These are phyloP conservation scores for Illadopsis cleaveri DNA, from an alignment of 2,113 vertebrate species.

Conservation along the genomic window DNA sequence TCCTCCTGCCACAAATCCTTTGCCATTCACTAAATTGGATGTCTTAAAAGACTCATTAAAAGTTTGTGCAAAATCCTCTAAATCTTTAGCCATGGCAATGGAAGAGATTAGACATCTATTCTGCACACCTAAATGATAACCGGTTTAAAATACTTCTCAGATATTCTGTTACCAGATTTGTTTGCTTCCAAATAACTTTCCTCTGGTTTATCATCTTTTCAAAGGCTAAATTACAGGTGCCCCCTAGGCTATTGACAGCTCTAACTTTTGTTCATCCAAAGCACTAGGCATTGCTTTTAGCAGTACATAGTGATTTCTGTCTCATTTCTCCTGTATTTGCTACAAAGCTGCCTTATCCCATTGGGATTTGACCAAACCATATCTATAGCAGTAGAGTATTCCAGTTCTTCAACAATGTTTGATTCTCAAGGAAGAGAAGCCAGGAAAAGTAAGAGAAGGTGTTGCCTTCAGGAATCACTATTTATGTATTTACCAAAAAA, in stretches of 20 bases:
- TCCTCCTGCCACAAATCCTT: not conserved
- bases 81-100: not conserved
- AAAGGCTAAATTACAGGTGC: constrained; percentile 17
- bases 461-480: not conserved
- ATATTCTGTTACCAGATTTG: not conserved
- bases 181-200: not conserved
- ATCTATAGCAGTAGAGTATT: not conserved
- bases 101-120: not conserved
- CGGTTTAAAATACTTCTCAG: not conserved
- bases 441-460: not conserved
- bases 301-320: not conserved
- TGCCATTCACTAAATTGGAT: not conserved
- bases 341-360: not conserved
- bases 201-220: not conserved
- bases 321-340: not conserved
- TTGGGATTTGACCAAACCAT: not conserved
- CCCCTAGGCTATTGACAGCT: not conserved
- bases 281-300: constrained; percentile 23
- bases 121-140: not conserved
- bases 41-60: not conserved
- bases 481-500: not conserved
- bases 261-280: constrained; percentile 41
- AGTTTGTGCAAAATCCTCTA: not conserved
- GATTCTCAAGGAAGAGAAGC: not conserved
- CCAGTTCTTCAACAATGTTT: not conserved